phyloP scores from a whole-genome alignment of 2,113 vertebrate genomes.

The Epinephelus lanceolatus region DNA sequence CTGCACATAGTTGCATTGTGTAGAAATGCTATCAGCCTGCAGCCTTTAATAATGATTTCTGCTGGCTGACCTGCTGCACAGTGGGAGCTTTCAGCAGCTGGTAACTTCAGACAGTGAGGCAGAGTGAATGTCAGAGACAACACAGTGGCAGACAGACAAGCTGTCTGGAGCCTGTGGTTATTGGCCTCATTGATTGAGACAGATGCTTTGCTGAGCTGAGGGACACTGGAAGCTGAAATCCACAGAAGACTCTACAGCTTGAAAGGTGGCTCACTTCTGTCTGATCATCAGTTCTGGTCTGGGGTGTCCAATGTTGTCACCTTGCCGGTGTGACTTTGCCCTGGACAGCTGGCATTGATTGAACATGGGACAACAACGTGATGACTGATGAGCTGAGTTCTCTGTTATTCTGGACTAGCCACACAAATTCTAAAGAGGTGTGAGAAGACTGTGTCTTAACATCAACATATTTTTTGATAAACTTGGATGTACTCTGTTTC shows the following conservation, averaged over 20 bases:
- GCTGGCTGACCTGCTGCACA: slow-evolving; percentile 70
- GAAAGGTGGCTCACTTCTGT: slow-evolving; percentile 32
- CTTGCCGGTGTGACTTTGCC: slow-evolving; percentile 37
- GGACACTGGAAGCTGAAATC: slow-evolving; percentile 71
- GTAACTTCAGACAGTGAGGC: slow-evolving; percentile 74
- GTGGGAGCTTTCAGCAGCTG: slow-evolving; percentile 73
- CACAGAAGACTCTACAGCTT: slow-evolving; percentile 26
- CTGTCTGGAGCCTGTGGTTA: slow-evolving; percentile 84
- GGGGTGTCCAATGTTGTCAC: slow-evolving; percentile 54
- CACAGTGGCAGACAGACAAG: slow-evolving; percentile 78
- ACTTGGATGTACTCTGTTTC: too few species aligned
- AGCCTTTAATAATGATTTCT: slow-evolving; percentile 69
- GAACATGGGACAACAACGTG: not conserved
- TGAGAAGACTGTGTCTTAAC: not conserved
- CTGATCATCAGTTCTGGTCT: slow-evolving; percentile 58
- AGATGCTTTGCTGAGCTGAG: slow-evolving; percentile 78
- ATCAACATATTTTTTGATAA: not conserved
- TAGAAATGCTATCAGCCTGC: slow-evolving; percentile 45
- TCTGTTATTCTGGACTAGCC: not conserved
- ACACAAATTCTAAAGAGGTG: not conserved
- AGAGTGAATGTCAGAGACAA: slow-evolving; percentile 73
- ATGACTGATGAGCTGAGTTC: slow-evolving; percentile 34
- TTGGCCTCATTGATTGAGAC: slow-evolving; percentile 83
- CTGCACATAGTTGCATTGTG: slow-evolving; percentile 57
- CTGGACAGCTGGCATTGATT: slow-evolving; percentile 25